phyloP scores from a whole-genome alignment of 2,888 invertebrate genomes.

The Euzetes globulus region DNA sequence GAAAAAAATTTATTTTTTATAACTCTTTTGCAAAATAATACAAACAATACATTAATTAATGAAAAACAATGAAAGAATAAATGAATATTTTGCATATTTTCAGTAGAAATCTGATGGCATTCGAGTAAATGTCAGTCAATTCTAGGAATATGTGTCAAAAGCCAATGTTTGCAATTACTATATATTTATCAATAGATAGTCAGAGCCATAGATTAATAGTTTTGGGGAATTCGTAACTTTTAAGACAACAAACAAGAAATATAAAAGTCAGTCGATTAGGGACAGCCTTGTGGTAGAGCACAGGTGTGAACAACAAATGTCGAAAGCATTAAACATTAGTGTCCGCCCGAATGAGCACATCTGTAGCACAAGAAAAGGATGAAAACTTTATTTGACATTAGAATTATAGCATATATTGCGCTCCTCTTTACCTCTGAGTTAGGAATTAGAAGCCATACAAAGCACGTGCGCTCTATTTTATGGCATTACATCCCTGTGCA shows the following conservation, averaged over 20 bases:
- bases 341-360: background rate
- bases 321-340: slow-evolving; percentile 25
- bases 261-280: slow-evolving; percentile 28
- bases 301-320: slow-evolving; percentile 22
- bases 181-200: slow-evolving; percentile 15
- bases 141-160: slow-evolving; percentile 15
- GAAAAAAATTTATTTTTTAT: too few relatives aligned
- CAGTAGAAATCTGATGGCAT: background rate
- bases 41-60: background rate
- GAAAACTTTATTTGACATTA: slow-evolving; percentile 29
- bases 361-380: slow-evolving; percentile 23
- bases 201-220: slow-evolving; percentile 28
- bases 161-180: slow-evolving; percentile 16
- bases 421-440: background rate
- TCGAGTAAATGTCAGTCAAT: background rate
- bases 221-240: slow-evolving; percentile 16
- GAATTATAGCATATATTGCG: slow-evolving; percentile 28
- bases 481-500: slow-evolving; percentile 10
- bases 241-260: slow-evolving; percentile 29
- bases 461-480: slow-evolving; percentile 27
- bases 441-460: slow-evolving; percentile 25
- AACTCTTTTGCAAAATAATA: too few relatives aligned
- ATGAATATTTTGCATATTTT: background rate
- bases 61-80: background rate
- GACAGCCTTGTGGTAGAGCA: slow-evolving; percentile 27